Base-by-base conservation (phyloP, 2,888 invertebrate genomes). In the Oxyteleia sp. region DNA sequence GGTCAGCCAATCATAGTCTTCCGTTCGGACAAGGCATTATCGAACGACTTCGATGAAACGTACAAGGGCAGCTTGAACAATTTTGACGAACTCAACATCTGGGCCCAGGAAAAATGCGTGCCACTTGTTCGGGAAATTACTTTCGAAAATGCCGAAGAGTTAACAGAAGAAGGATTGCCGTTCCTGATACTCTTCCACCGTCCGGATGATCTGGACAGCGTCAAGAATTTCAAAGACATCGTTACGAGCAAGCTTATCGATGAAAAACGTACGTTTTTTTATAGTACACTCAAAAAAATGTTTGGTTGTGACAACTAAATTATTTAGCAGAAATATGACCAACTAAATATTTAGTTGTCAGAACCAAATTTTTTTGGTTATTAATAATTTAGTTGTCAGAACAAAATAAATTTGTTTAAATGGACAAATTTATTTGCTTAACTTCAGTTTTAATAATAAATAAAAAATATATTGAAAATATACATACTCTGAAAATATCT, bases 131-230 rank as follows among this genome's bases (percentile, higher is more conserved):
- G 99, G 68, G 99, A 99, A 94, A 99, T 99, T 80, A 99, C 99
- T 0, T 99, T 99, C 94, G 99, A 99, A 94, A 99, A 99, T 95
- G 99, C 99, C 0, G 99, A 99, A 94, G 99, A 99, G 93, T 94
- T 99, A 20, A 99, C 99, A 0, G 99, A 99, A 93, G 99, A 99
- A 94, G 99, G 99, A 32, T 94, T 99, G 89, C 99, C 99, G 4
- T 99, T 99, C 94, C 95, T 99, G 38, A 99, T 99, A 87, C 94
- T 99, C 45, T 99, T 99, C 94, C 98, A 99, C 91, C 94, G 96
- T 86, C 97, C 98, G 0, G 97, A 98, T 89, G 97, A 97, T 89
- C 94, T 94, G 0, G 96, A 97, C 15, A 97, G 96, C 88, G 96
- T 99, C 59, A 98, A 98, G 93, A 95, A 95, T 88, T 99, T 96